Base-by-base conservation (phyloP, 2,888 invertebrate species). In the Blastobasis lacticolella region DNA sequence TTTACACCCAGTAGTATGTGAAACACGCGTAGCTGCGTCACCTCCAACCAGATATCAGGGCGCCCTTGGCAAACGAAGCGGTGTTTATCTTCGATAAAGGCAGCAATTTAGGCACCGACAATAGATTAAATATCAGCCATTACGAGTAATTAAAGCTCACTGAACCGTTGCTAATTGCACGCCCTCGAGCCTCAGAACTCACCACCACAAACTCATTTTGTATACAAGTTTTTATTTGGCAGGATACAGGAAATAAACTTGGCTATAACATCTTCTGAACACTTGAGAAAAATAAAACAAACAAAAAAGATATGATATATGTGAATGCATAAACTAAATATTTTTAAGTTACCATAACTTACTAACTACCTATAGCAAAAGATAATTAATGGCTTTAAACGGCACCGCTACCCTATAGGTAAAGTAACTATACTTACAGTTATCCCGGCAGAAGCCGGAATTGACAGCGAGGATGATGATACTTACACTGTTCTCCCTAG, bases 101-200 rank as follows among this genome's bases (percentile, higher is more conserved):
- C 60, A 68, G 60, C 71, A 75, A 78, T 81, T 75, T 73, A 61
- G 69, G 59, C 61, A 49, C 49, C 58, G 62, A 60, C 57, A 60
- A 56, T 64, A 75, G 77, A 81, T 81, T 77, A 77, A 78, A 79
- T 78, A 76, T 75, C 75, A 66, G 63, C 75, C 71, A 77, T 78
- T 75, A 75, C 61, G 60, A 64, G 67, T 75, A 78, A 82, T 82
- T 81, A 81, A 75, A 58, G 69, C 61, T 67, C 71, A 64, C 58
- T 70, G 68, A 73, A 72, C 70, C 76, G 66, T 67, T 47, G 55
- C 71, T 80, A 77, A 80, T 81, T 77, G 71, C 58, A 56, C 9
- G 9, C 40, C 9, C 40, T 8, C 40, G 40, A 40, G 9, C 6
- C 1, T 40, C 7, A 9, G 9, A 40, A 40, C 40, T 40, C 9